phyloP scores from a whole-genome alignment of 2,797 vertebrate species.

The Capromys pilorides region DNA sequence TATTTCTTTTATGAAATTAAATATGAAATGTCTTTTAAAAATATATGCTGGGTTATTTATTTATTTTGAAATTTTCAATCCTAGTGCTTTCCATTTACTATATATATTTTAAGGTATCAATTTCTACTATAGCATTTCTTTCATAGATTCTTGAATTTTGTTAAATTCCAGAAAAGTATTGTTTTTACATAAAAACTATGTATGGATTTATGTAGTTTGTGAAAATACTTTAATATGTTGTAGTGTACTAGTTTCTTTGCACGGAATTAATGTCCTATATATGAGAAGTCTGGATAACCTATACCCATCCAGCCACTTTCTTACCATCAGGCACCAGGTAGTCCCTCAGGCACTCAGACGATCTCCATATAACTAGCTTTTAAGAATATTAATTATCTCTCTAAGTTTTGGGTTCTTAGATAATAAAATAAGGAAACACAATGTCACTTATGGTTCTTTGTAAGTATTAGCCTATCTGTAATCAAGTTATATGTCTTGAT shows the following conservation, averaged over 20 bases:
- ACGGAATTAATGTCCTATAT: background rate
- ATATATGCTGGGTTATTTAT: background rate
- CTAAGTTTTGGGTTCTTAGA: background rate
- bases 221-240: background rate
- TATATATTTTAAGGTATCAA: background rate
- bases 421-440: conserved; percentile 11
- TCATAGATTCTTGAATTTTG: background rate
- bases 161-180: background rate
- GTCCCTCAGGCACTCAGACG: background rate
- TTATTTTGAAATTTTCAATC: background rate
- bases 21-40: conserved; percentile 2
- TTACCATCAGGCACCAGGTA: background rate
- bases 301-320: background rate
- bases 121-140: background rate
- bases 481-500: background rate
- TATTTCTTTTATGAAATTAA: conserved; percentile 29
- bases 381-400: background rate
- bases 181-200: background rate
- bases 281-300: background rate
- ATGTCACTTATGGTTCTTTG: background rate
- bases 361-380: background rate
- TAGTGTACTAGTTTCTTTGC: background rate
- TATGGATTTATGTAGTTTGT: background rate
- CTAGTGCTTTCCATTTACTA: background rate
- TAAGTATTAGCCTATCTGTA: background rate